Base-by-base conservation (phyloP, 2,888 invertebrate genomes). In the Lithophane socia region DNA sequence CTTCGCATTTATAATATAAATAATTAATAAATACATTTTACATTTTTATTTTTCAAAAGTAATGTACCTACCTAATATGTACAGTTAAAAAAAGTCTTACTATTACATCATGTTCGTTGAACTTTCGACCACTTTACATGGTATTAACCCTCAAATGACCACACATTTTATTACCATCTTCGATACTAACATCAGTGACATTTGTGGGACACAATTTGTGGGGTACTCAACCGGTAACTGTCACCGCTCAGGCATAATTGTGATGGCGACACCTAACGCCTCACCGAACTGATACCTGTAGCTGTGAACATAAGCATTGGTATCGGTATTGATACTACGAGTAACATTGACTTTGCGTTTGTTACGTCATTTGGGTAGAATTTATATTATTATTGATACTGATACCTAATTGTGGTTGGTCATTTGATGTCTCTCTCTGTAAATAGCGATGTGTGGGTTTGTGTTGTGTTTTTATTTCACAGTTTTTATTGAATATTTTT, bases 241-340 rank as follows among this genome's bases (percentile, higher is more conserved):
- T 78, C 83, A 78, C n/a, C 69, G 58, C 69, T 78, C 82, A 65
- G 37, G 52, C 47, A 66, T 73, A 63, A 78, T 82, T 82, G 70
- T 82, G 73, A 78, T 60, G 61, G 13, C 16, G 47, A 82, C 61
- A 70, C 66, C 52, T 58, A 52, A 54, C 78, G 65, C 77, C 52
- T 73, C 73, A 73, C 18, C 52, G 64, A 37, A 29, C 52, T 61
- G 60, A 70, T 77, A 81, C 72, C 77, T 77, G 82, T 82, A 73
- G 73, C 64, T 72, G 58, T 42, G n/a, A 37, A 29, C 42, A 56
- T 10, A 58, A 16, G 37, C 64, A 29, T 66, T 66, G 42, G 37
- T 61, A 76, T 29, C n/a, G 44, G 8, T 44, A 67, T 67, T 56
- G n/a, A 42, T 47, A 4, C 4, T 44, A 47, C 0, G 21, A 9